phyloP scores from a whole-genome alignment of 2,797 vertebrate genomes.

The Sparus aurata region DNA sequence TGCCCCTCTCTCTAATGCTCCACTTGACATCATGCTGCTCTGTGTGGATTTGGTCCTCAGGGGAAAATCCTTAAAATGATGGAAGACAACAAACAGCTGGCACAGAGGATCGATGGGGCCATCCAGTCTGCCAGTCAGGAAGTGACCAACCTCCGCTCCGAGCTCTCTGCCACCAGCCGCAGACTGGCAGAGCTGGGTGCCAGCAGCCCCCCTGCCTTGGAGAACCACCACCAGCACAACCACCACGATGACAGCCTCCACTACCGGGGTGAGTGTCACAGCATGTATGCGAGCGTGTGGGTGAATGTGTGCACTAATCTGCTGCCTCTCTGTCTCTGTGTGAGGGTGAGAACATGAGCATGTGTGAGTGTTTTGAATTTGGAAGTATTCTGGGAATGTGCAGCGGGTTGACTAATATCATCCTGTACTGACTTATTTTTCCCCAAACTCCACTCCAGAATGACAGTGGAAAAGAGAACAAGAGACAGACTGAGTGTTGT shows the following conservation, averaged over 20 bases:
- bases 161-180: constrained; percentile 92
- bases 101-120: constrained; percentile 93
- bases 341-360: constrained; percentile 59
- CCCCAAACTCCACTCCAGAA: constrained; percentile 45
- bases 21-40: constrained; percentile 90
- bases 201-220: constrained; percentile 85
- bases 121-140: constrained; percentile 94
- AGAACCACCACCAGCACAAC: constrained; percentile 91
- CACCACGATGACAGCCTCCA: constrained; percentile 80
- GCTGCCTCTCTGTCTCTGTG: background rate
- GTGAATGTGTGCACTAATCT: constrained; percentile 5
- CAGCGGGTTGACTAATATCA: constrained; percentile 49
- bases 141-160: constrained; percentile 92
- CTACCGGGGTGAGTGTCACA: constrained; percentile 79
- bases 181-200: constrained; percentile 92
- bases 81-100: constrained; percentile 96
- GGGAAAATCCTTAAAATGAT: constrained; percentile 95
- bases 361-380: constrained; percentile 68
- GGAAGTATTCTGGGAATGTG: constrained; percentile 72
- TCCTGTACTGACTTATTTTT: constrained; percentile 52
- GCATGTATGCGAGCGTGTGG: constrained; percentile 26
- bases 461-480: constrained; percentile 48
- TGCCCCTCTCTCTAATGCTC: constrained; percentile 64
- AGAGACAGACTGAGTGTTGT: constrained; percentile 54
- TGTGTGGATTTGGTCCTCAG: constrained; percentile 91